Base-by-base conservation (phyloP, 2,797 vertebrate species). In the Percopsis omiscomaycus region DNA sequence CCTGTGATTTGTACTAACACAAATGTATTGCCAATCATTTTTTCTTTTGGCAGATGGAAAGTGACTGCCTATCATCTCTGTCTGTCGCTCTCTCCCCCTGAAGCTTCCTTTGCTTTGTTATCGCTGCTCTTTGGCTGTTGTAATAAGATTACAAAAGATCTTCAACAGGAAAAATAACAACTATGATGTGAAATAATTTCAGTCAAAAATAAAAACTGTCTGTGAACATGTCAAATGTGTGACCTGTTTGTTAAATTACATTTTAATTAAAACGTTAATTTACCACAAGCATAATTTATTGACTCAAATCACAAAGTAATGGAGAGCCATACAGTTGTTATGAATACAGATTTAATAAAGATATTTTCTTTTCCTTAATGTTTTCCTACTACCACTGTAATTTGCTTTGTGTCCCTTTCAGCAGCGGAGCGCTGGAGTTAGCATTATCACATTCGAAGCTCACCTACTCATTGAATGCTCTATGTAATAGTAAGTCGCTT, bases 111-210 rank as follows among this genome's bases (percentile, higher is more conserved):
- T 79, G 57, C 68, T 81, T 65, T 86, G 80, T 82, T 89, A 81
- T 92, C 95, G 92, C 94, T 95, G 93, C 93, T 96, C 94, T 92
- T 92, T 96, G 96, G 95, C 95, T 93, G 94, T 92, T 94, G 93
- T 96, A 94, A 93, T 95, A 93, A 94, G 84, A 86, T 85, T 75
- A 85, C 82, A 88, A 94, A 90, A 92, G 73, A 91, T 84, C 83
- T 88, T 92, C 81, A 86, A 90, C 85, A 89, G 87, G 89, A 89
- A 89, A 80, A 89, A 89, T 83, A 88, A 89, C 79, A 88, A 89
- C 79, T 86, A 94, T 94, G 93, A 95, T 97, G 95, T 98, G 95
- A 96, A 95, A 95, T 95, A 92, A 95, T 96, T 97, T 96, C 93
- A 95, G 95, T 94, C 91, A 92, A 93, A 96, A 98, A 85, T 87